These are phyloP conservation scores for Delphinapterus leucas DNA, from an alignment of 2,113 vertebrate species.

Conservation along the genomic window DNA sequence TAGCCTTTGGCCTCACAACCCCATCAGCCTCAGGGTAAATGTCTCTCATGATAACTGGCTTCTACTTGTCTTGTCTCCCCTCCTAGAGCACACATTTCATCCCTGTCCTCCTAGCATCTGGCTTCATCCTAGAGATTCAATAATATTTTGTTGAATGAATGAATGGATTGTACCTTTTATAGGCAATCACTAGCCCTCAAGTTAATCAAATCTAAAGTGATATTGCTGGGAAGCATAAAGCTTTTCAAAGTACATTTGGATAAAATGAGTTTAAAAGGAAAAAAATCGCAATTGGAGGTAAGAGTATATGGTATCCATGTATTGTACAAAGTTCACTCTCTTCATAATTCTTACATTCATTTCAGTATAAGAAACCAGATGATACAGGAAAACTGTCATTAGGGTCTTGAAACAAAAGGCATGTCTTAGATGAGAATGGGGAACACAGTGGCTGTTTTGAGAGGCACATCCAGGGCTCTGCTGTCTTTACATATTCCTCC, in stretches of 20 bases:
- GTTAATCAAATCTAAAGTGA: not conserved
- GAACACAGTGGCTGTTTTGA: not conserved
- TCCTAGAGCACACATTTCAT: not conserved
- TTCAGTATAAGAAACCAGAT: not conserved
- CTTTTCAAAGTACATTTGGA: not conserved
- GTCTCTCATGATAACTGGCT: not conserved
- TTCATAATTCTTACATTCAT: not conserved
- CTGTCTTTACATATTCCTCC: not conserved
- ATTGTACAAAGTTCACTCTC: not conserved
- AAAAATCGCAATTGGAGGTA: not conserved
- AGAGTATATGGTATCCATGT: not conserved
- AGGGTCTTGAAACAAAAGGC: not conserved
- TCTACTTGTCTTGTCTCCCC: not conserved
- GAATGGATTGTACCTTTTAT: not conserved
- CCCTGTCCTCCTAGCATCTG: not conserved
- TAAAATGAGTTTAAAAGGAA: not conserved
- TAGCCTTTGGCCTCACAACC: not conserved
- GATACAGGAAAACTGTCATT: not conserved
- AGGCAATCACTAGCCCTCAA: not conserved
- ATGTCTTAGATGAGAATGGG: not conserved
- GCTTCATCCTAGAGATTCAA: not conserved
- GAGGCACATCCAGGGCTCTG: not conserved
- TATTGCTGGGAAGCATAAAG: not conserved
- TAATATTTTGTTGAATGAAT: not conserved
- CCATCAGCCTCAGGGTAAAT: not conserved